Percentiles rank a stretch among this genome's conserved stretches.
These are phyloP conservation scores for Lacanobia wlatinum DNA, from an alignment of 2,888 invertebrate species.

Conservation along the genomic window DNA sequence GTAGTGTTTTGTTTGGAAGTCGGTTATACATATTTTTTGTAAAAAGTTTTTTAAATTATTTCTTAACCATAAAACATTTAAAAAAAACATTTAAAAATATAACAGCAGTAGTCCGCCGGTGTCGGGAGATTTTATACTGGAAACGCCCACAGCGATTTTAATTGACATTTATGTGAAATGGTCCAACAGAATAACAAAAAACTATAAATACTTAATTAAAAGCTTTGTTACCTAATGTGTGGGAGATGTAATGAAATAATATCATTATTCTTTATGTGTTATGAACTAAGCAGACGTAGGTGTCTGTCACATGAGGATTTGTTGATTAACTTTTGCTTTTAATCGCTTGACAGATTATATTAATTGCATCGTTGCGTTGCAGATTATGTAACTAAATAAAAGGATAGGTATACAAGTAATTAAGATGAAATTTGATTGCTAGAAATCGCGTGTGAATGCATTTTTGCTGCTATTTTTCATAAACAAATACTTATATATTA, in stretches of 20 bases:
- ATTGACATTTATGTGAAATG: not conserved
- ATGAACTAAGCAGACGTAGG: constrained; percentile 24
- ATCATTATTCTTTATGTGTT: not conserved
- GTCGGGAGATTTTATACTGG: too few species aligned
- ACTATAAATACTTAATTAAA: constrained; percentile 14
- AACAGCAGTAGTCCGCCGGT: too few species aligned
- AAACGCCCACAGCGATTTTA: not conserved
- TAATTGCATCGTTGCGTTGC: constrained; percentile 20
- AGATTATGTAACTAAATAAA: not conserved
- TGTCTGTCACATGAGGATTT: constrained; percentile 25
- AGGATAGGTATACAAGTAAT: too few species aligned
- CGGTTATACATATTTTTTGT: too few species aligned
- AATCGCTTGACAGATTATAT: constrained; percentile 8
- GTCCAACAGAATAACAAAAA: not conserved
- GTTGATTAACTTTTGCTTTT: constrained; percentile 21
- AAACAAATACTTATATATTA: too few species aligned
- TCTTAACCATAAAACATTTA: too few species aligned
- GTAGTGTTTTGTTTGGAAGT: too few species aligned
- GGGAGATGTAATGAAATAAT: constrained; percentile 30
- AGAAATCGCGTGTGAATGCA: not conserved
- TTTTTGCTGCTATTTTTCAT: not conserved
- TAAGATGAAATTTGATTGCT: not conserved
- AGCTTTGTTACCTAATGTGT: constrained; percentile 8
- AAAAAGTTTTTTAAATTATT: too few species aligned
- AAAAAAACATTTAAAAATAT: too few species aligned